Conservation (phyloP, 2,113 vertebrate species). For the Holacanthus passer region DNA sequence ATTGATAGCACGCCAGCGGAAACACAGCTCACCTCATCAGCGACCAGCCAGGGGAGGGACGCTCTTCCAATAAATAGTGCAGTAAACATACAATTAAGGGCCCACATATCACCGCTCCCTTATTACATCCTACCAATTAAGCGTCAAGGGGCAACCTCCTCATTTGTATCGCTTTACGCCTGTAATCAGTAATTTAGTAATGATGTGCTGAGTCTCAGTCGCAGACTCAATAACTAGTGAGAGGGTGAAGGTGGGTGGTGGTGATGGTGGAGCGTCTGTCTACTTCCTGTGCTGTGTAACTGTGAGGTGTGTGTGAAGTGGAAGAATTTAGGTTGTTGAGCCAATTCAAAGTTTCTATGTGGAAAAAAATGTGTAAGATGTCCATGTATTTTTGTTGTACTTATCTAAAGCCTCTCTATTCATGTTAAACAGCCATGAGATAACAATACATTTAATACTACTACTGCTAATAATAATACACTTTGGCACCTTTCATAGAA, state of each 20-base stretch:
- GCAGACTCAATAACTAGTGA: constrained; percentile 63
- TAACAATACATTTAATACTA: constrained; percentile 12
- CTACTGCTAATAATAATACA: too few relatives aligned
- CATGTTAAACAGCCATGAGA: constrained; percentile 26
- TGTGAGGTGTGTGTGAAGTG: too few relatives aligned
- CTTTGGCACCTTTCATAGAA: too few relatives aligned
- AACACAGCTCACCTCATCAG: constrained; percentile 78
- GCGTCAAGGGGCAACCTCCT: constrained; percentile 70
- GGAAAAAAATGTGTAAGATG: neutral
- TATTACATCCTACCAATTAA: constrained; percentile 83
- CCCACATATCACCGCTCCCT: constrained; percentile 72
- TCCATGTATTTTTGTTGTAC: neutral
- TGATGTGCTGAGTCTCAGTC: constrained; percentile 64
- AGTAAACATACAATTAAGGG: constrained; percentile 82
- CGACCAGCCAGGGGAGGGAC: constrained; percentile 67
- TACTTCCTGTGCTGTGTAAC: constrained; percentile 11
- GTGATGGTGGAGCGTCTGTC: constrained; percentile 32
- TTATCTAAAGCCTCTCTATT: constrained; percentile 1
- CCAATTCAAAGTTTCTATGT: neutral
- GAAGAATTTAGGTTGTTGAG: neutral
- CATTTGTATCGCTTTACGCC: constrained; percentile 72
- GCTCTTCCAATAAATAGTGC: constrained; percentile 79
- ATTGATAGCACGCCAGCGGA: constrained; percentile 75
- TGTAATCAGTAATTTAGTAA: constrained; percentile 77
- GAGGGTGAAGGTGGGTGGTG: constrained; percentile 45